phyloP scores from a whole-genome alignment of 1,140 invertebrate species.

The Zaprionus capensis region DNA sequence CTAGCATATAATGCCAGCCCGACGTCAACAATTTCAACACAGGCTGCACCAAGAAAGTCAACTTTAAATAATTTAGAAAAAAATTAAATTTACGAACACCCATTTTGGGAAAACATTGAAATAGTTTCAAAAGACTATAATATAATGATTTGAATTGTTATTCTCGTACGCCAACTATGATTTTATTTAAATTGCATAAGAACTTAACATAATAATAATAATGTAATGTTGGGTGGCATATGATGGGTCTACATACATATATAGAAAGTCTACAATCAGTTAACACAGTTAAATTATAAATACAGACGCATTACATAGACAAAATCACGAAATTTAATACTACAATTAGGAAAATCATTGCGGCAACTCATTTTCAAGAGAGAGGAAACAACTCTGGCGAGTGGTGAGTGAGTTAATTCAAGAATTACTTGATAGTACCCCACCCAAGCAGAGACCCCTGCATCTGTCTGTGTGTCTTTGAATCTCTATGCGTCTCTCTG shows the following conservation, averaged over 20 bases:
- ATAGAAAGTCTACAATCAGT: conserved; percentile 21
- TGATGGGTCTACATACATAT: not conserved
- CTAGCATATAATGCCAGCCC: not conserved
- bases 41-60: not conserved
- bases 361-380: conserved; percentile 5
- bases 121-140: not conserved
- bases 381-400: too few relatives aligned
- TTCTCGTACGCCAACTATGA: conserved; percentile 26
- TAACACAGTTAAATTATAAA: conserved; percentile 38
- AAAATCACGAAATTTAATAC: conserved; percentile 61
- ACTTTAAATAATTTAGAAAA: not conserved
- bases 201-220: conserved; percentile 22
- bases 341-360: conserved; percentile 53
- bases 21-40: not conserved
- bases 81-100: not conserved
- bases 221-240: conserved; percentile 1
- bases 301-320: conserved; percentile 20
- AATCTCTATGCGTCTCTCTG: too few relatives aligned
- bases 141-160: not conserved
- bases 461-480: too few relatives aligned
- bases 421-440: too few relatives aligned
- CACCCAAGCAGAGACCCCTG: too few relatives aligned
- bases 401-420: too few relatives aligned
- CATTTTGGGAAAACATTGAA: not conserved
- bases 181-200: conserved; percentile 43